Evolutionary conservation across 2,113 vertebrate genomes (phyloP).

Genomic region (Phocoena phocoena): DNA sequence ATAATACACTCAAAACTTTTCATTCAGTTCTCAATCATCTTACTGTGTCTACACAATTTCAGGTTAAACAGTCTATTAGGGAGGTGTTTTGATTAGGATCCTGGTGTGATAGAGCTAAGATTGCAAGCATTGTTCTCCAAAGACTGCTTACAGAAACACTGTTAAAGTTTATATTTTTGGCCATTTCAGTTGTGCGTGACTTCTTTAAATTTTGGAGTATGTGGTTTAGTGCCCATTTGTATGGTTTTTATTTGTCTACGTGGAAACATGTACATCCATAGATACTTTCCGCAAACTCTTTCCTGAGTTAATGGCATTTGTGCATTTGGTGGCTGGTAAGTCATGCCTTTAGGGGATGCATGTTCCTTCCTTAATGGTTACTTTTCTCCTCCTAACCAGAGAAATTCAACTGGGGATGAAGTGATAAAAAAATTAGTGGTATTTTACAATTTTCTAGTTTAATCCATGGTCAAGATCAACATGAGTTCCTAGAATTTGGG

Average conservation of each 20-base stretch:
- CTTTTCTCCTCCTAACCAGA: not conserved
- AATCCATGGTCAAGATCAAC: not conserved
- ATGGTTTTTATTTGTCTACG: not conserved
- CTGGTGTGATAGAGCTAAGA: not conserved
- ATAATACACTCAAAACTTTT: not conserved
- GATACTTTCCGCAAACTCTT: not conserved
- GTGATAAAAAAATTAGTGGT: not conserved
- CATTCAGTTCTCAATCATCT: not conserved
- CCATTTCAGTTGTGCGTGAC: not conserved
- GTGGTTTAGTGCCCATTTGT: not conserved
- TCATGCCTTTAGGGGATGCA: not conserved
- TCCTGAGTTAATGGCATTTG: not conserved
- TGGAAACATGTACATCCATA: not conserved
- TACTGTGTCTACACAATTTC: not conserved
- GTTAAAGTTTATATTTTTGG: not conserved
- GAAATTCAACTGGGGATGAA: not conserved
- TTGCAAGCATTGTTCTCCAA: not conserved
- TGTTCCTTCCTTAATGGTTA: not conserved
- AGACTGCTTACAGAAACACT: not conserved
- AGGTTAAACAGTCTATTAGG: not conserved
- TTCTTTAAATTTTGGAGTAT: constrained; percentile 41
- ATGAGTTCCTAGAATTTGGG: not conserved
- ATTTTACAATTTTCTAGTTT: constrained; percentile 14
- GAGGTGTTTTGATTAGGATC: not conserved
- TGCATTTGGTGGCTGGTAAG: not conserved